Evolutionary conservation across 2,797 vertebrate species (phyloP).

Genomic region (Hippopotamyrus pictus): DNA sequence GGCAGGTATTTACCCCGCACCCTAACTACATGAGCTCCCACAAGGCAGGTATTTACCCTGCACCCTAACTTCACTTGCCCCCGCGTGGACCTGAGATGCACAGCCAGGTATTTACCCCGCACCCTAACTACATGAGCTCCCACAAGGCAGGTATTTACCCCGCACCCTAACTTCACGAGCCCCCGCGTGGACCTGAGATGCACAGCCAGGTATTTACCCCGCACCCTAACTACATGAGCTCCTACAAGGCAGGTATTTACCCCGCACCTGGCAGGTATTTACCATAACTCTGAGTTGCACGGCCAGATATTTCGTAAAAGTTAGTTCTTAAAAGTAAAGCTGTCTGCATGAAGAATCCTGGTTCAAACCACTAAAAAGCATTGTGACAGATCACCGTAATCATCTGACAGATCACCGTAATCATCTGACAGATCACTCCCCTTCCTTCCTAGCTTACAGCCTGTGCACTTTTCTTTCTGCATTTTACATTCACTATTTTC

Average conservation of each 20-base stretch:
- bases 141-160: slow-evolving; percentile 62
- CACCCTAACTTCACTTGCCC: not conserved
- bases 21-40: not conserved
- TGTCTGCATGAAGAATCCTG: not conserved
- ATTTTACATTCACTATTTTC: slow-evolving; percentile 70
- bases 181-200: too few species aligned
- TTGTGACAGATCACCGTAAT: not conserved
- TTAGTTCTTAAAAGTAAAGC: not conserved
- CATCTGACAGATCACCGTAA: not conserved
- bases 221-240: too few species aligned
- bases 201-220: slow-evolving; percentile 67
- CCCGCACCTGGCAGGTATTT: too few species aligned
- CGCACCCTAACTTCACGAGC: not conserved
- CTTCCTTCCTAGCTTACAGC: not conserved
- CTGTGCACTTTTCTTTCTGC: not conserved
- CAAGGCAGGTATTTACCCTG: too few species aligned
- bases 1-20: slow-evolving; percentile 78
- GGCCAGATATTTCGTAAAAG: too few species aligned
- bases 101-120: too few species aligned
- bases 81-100: too few species aligned
- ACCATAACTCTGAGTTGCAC: too few species aligned
- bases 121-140: not conserved
- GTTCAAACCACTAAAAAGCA: not conserved
- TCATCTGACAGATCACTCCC: not conserved
- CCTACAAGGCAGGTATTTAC: too few species aligned